Evolutionary conservation across 2,888 invertebrate species (phyloP).

Genomic region (Oligia fasciuncula): DNA sequence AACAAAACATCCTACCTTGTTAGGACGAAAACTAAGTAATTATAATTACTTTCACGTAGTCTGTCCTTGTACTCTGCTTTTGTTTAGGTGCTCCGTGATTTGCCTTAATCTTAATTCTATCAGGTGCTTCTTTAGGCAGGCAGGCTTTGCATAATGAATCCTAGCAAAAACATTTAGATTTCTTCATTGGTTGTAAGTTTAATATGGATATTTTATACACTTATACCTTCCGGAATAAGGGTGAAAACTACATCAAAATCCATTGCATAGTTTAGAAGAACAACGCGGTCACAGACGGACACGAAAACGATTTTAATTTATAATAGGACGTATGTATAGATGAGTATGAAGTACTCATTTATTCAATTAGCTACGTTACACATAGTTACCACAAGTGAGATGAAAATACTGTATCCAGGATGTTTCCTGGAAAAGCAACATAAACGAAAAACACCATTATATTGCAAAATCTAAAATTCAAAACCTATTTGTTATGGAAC

Average conservation of each 20-base stretch:
- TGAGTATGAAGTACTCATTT: background rate
- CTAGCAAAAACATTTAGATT: background rate
- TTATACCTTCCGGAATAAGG: background rate
- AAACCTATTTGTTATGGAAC: slow-evolving; percentile 54
- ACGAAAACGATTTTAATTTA: too few species aligned
- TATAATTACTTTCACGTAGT: slow-evolving; percentile 44
- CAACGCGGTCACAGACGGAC: too few species aligned
- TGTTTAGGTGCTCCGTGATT: slow-evolving; percentile 19
- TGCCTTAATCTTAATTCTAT: slow-evolving; percentile 12
- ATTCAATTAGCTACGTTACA: background rate
- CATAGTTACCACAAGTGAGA: too few species aligned
- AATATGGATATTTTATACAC: background rate
- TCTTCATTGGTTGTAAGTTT: background rate
- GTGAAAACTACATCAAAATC: background rate
- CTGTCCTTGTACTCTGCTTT: slow-evolving; percentile 3
- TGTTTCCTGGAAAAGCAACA: background rate
- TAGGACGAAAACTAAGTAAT: slow-evolving; percentile 37
- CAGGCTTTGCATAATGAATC: background rate
- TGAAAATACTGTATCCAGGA: background rate
- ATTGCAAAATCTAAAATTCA: slow-evolving; percentile 50
- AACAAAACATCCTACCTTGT: slow-evolving; percentile 40
- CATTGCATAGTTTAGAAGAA: background rate
- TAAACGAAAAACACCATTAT: slow-evolving; percentile 9
- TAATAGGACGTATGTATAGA: too few species aligned
- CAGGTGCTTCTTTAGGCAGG: background rate